Evolutionary conservation across 2,888 invertebrate genomes (phyloP), one percentile per base, ranked within the genome.

Genomic region (Phengaris arion): DNA sequence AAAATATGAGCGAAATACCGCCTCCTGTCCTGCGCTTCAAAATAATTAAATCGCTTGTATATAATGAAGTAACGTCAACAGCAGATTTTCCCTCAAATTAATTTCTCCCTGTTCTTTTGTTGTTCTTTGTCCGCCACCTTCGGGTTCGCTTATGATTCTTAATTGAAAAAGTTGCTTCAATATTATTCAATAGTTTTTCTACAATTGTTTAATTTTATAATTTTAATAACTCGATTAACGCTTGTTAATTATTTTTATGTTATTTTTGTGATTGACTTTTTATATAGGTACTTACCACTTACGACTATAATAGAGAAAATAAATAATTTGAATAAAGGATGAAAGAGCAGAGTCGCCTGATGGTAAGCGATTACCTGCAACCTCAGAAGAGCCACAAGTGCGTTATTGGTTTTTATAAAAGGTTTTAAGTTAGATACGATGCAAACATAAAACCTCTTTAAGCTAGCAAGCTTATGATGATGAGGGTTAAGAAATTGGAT

Each of bases 31-130:
- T 59, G 4, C 64, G 35, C 10, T 45, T 64, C 8, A 64, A 45
- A 45, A 64, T 64, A 45, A 64, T 64, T 64, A 64, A 64, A 64
- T 64, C 64, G 35, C 64, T 64, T 64, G 35, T 64, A 64, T 81
- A 78, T 83, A 84, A 87, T 85, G 85, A 85, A 86, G 84, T 72
- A 80, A 79, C 84, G 87, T 87, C 87, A 87, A 79, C 78, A 78
- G 76, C 87, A 87, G 80, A 82, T 81, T 79, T 79, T 77, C 78
- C 74, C 75, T 78, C 73, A 85, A 86, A 87, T 87, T 86, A 87
- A 87, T 87, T 87, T 83, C 76, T 55, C 68, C 76, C 77, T 78
- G 68, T 74, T 76, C 78, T 48, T 75, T 70, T 73, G 72, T 51
- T 74, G 74, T 77, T 77, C 78, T 78, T 77, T 15, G 51, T 12